These are phyloP conservation scores for Xestia sexstrigata DNA, from an alignment of 2,888 invertebrate genomes.

Conservation along the genomic window DNA sequence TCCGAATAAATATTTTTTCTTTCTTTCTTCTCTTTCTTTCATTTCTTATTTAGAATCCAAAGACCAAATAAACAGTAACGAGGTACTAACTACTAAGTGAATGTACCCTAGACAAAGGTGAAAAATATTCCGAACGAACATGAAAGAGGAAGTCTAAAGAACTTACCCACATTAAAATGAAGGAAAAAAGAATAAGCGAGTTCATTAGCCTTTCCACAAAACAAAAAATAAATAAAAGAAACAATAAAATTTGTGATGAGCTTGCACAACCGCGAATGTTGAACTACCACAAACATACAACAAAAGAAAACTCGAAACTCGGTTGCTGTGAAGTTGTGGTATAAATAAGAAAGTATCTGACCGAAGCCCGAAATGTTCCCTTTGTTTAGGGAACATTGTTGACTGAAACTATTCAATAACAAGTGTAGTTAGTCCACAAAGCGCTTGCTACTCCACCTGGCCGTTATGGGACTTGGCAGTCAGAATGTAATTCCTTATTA, in stretches of 20 bases:
- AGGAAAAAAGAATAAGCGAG: conserved; percentile 17
- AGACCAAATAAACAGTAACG: conserved; percentile 2
- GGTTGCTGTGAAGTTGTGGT: conserved; percentile 49
- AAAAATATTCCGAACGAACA: background rate
- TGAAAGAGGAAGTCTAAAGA: conserved; percentile 5
- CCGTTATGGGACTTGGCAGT: conserved; percentile 59
- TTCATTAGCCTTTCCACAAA: conserved; percentile 33
- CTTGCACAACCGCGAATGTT: conserved; percentile 50
- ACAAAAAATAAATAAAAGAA: conserved; percentile 37
- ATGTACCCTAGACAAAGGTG: background rate
- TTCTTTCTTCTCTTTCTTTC: too few relatives aligned
- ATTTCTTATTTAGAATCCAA: background rate
- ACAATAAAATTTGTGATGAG: conserved; percentile 39
- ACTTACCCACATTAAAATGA: background rate
- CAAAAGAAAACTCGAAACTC: conserved; percentile 61
- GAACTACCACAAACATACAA: conserved; percentile 46
- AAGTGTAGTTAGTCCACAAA: conserved; percentile 71
- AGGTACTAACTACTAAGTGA: background rate
- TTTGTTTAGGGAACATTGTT: conserved; percentile 75
- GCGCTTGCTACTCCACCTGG: conserved; percentile 63
- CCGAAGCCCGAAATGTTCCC: conserved; percentile 66
- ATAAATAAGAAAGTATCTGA: conserved; percentile 67
- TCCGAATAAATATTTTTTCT: too few relatives aligned
- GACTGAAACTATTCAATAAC: conserved; percentile 77
- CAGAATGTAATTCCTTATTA: conserved; percentile 77